Conservation (phyloP, 2,888 invertebrate genomes). For the Lissonota sp. region DNA sequence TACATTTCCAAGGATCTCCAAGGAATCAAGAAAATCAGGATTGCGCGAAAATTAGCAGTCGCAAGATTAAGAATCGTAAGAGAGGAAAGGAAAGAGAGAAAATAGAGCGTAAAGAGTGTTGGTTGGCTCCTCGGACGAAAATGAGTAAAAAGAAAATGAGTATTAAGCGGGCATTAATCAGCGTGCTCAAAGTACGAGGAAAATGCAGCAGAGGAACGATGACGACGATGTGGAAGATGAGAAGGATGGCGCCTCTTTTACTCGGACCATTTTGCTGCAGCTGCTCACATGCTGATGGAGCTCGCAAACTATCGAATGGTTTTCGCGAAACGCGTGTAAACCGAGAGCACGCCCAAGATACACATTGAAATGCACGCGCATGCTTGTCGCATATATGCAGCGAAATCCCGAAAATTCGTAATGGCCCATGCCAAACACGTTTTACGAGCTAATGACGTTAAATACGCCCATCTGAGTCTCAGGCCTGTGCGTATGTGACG, state of each 20-base stretch:
- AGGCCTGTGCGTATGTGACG: neutral
- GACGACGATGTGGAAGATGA: constrained; percentile 41
- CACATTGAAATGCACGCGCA: neutral
- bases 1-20: no score
- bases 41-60: constrained; percentile 43
- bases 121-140: constrained; percentile 2
- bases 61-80: no score
- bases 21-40: neutral
- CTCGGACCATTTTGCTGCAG: constrained; percentile 13
- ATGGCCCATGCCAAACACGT: neutral
- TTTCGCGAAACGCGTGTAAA: constrained; percentile 21
- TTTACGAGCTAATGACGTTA: neutral
- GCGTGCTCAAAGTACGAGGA: constrained; percentile 4
- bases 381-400: neutral
- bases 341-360: neutral
- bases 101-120: constrained; percentile 20
- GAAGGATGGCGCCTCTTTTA: constrained; percentile 26
- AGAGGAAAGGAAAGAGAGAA: no score
- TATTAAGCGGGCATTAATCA: constrained; percentile 21
- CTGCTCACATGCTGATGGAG: constrained; percentile 37
- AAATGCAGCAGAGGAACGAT: constrained; percentile 26
- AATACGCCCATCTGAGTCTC: neutral
- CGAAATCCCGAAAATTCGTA: neutral
- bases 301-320: constrained; percentile 33
- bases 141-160: constrained; percentile 12